phyloP scores from a whole-genome alignment of 2,797 vertebrate genomes.

The Chelon labrosus region DNA sequence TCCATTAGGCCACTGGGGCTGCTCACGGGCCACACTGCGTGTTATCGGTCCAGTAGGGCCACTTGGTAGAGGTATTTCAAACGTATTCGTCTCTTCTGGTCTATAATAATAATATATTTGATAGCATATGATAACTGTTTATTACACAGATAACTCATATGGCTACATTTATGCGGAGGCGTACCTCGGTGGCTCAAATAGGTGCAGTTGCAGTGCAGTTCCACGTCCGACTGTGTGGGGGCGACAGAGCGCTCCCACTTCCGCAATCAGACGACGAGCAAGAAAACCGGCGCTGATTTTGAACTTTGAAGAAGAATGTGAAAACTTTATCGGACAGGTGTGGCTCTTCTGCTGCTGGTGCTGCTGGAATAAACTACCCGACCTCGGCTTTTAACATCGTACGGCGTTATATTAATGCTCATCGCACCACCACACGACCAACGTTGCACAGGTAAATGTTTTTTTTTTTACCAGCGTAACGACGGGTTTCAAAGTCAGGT shows the following conservation, averaged over 20 bases:
- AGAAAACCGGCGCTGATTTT: constrained; percentile 80
- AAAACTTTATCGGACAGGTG: constrained; percentile 54
- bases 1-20: constrained; percentile 77
- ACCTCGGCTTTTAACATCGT: background rate
- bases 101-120: no score
- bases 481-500: background rate
- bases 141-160: no score
- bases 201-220: constrained; percentile 56
- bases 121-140: no score
- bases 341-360: constrained; percentile 32
- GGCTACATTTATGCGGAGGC: no score
- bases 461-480: background rate
- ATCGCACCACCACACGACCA: background rate
- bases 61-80: no score
- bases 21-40: no score
- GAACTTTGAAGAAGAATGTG: constrained; percentile 66
- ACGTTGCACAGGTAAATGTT: constrained; percentile 38
- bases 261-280: constrained; percentile 25
- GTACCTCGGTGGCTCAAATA: no score
- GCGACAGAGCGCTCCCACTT: constrained; percentile 31
- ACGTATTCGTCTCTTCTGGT: no score
- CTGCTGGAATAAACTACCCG: background rate
- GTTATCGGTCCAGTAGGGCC: no score
- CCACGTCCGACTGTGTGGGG: background rate
- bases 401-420: constrained; percentile 1